phyloP scores from a whole-genome alignment of 2,888 invertebrate species.

The Callosobruchus maculatus region DNA sequence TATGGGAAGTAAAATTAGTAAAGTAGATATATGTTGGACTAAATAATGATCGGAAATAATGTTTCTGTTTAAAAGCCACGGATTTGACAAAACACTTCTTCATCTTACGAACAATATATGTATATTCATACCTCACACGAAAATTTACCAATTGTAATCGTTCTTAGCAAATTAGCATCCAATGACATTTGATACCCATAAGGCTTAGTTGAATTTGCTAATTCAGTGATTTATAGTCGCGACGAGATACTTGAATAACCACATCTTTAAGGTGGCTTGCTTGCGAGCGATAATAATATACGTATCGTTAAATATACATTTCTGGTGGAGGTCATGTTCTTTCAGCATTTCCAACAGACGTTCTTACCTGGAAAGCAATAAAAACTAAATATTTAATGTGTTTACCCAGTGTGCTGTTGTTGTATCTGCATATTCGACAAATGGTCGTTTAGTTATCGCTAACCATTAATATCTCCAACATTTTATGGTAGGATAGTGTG shows the following conservation, averaged over 20 bases:
- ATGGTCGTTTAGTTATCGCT: neutral
- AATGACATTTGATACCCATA: too few relatives aligned
- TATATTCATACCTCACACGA: too few relatives aligned
- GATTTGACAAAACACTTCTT: too few relatives aligned
- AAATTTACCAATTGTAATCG: too few relatives aligned
- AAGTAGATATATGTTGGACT: too few relatives aligned
- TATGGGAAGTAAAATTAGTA: too few relatives aligned
- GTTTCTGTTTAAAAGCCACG: too few relatives aligned
- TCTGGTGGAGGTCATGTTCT: neutral
- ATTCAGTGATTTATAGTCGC: too few relatives aligned
- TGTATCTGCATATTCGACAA: neutral
- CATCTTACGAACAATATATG: too few relatives aligned
- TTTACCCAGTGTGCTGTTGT: neutral
- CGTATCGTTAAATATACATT: neutral
- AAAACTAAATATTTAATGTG: neutral
- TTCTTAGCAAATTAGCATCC: too few relatives aligned
- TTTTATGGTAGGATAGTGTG: neutral
- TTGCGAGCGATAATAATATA: neutral
- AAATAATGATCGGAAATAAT: too few relatives aligned
- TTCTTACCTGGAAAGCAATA: neutral
- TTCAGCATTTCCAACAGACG: neutral
- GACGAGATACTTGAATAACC: neutral
- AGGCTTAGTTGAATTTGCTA: too few relatives aligned
- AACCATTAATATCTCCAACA: neutral
- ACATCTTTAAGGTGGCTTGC: neutral